Evolutionary conservation across 2,888 invertebrate species (phyloP).

Genomic region (Dendrolimus pini): DNA sequence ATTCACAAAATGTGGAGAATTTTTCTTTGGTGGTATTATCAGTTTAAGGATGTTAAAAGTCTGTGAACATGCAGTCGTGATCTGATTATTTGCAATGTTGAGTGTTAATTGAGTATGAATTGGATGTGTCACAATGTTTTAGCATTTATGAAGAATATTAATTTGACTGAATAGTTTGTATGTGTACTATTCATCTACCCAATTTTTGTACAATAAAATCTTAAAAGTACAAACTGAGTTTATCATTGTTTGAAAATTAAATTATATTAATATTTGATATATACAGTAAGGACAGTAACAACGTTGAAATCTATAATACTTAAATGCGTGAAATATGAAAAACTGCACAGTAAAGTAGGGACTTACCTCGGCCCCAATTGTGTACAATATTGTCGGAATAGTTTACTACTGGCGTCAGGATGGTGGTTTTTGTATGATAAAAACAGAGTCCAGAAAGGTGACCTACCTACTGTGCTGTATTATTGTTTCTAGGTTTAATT

Average conservation of each 20-base stretch:
- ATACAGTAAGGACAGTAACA: too few species aligned
- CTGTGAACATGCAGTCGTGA: constrained; percentile 26
- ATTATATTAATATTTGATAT: background rate
- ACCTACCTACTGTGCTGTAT: too few species aligned
- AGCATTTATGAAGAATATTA: constrained; percentile 56
- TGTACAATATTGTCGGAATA: too few species aligned
- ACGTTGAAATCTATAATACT: too few species aligned
- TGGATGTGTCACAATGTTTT: constrained; percentile 35
- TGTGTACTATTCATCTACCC: constrained; percentile 47
- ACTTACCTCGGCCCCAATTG: too few species aligned
- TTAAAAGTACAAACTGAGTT: constrained; percentile 33
- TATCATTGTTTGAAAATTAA: background rate
- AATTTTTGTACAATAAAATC: constrained; percentile 65
- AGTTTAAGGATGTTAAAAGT: constrained; percentile 18
- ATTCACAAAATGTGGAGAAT: constrained; percentile 33
- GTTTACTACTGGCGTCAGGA: too few species aligned
- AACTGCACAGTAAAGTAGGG: too few species aligned
- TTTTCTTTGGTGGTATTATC: constrained; percentile 36
- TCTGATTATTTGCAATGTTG: constrained; percentile 29
- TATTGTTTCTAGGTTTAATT: too few species aligned
- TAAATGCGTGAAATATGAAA: too few species aligned
- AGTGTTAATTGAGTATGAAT: constrained; percentile 15
- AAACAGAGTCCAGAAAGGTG: too few species aligned
- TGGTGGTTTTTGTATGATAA: too few species aligned
- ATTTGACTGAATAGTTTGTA: constrained; percentile 65